Base-by-base conservation (phyloP, 1,140 invertebrate genomes). In the Ladona fulva region DNA sequence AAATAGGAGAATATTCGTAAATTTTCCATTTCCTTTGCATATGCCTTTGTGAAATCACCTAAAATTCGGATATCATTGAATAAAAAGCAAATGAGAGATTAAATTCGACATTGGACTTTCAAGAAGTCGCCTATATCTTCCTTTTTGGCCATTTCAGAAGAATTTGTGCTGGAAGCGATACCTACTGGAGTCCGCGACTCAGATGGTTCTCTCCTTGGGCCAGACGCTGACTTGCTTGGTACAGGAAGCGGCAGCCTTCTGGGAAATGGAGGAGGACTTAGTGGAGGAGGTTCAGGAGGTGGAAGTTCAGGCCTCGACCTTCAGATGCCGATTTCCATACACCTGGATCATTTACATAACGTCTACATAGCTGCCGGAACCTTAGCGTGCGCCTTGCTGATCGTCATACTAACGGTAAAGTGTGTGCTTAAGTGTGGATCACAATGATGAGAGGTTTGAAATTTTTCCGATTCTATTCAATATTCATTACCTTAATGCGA, bases 281-380 rank as follows among this genome's bases (percentile, higher is more conserved):
- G 44, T 52, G 52, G 3, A 19, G 52, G 52, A 19, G 52, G 52
- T 16, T 22, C 52, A 3, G 52, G 52, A 66, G 3, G 3, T 22
- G n/a, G 52, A 6, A 12, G 52, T 44, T 42, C 66, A 25, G 85
- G 86, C 16, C 83, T 86, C 6, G 86, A 89, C 82, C 84, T 89
- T 81, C 86, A 86, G 77, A 83, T 89, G 83, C 89, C 89, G 8
- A 84, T 91, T 78, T 87, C 89, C 77, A 86, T 90, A 81, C 89
- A 90, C 85, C 88, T 91, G 83, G 90, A 91, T 85, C 88, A 90
- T 77, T 86, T 92, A 79, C 91, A 92, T 85, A 92, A 91, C 84
- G 88, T 92, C 77, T 92, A 92, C 84, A 91, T 92, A 80, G 91
- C 91, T 19, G 90, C 89, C 25, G 91, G 90, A n/a, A 92, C 91